Evolutionary conservation across 2,797 vertebrate genomes (phyloP).

Genomic region (Sebastes diaconus): DNA sequence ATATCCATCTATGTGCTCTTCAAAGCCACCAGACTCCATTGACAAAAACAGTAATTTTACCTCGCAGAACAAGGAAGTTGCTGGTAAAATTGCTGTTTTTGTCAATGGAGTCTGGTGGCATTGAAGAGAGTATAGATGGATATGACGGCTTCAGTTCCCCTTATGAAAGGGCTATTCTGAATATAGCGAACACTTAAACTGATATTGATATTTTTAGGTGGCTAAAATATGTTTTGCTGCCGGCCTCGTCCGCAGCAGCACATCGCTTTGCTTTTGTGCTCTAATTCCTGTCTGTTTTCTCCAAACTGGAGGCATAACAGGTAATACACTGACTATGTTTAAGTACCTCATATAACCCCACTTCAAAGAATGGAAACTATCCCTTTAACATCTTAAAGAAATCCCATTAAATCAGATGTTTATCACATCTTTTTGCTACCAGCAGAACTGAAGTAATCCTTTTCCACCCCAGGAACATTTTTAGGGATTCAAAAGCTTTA

Average conservation of each 20-base stretch:
- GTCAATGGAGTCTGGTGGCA: background rate
- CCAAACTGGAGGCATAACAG: background rate
- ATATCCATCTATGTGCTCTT: background rate
- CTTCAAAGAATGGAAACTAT: background rate
- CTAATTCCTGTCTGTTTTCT: background rate
- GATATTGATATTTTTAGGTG: too few species aligned
- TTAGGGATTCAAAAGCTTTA: background rate
- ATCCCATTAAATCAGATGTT: background rate
- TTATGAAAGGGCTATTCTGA: rapidly evolving
- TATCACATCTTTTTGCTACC: background rate
- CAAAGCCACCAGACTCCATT: background rate
- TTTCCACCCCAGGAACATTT: background rate
- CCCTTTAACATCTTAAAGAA: background rate
- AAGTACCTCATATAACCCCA: background rate
- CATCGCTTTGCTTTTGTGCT: background rate
- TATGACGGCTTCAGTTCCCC: too few species aligned
- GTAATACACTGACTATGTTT: rapidly evolving
- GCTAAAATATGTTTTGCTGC: too few species aligned
- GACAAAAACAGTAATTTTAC: too few species aligned
- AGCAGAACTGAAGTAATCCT: background rate
- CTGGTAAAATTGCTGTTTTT: background rate
- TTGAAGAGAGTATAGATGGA: too few species aligned
- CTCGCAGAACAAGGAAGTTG: too few species aligned
- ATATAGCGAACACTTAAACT: too few species aligned
- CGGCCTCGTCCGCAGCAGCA: rapidly evolving